Percentiles rank a stretch among this genome's conserved stretches.
These are phyloP conservation scores for Nylanderia fulva DNA, from an alignment of 1,140 invertebrate species.

Conservation along the genomic window DNA sequence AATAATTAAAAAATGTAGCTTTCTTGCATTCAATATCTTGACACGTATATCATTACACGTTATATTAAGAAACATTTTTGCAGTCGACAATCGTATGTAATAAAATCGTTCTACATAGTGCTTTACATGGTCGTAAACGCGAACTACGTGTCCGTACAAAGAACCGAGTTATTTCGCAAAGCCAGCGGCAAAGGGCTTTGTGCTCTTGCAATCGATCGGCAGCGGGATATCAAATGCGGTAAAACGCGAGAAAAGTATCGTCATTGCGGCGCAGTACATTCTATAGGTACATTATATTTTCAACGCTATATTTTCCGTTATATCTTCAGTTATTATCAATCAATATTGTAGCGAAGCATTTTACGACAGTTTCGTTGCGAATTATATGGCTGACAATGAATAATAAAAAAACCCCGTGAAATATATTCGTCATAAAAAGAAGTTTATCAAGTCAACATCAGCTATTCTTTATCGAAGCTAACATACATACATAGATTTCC, in stretches of 20 bases:
- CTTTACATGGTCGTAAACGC: neutral
- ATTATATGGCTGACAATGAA: neutral
- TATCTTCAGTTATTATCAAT: conserved; percentile 24
- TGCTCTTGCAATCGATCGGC: conserved; percentile 29
- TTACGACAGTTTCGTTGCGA: conserved; percentile 13
- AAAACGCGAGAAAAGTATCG: conserved; percentile 32
- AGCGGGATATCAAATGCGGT: neutral
- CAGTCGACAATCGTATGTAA: neutral
- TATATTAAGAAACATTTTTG: neutral
- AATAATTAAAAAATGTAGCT: neutral
- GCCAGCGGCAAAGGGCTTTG: conserved; percentile 10
- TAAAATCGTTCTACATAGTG: conserved; percentile 2
- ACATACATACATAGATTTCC: conserved; percentile 14
- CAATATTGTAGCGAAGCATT: conserved; percentile 30
- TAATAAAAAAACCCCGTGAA: conserved; percentile 44
- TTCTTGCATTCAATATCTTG: too few relatives aligned
- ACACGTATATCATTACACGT: too few relatives aligned
- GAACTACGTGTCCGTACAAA: conserved; percentile 7
- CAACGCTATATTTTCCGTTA: neutral
- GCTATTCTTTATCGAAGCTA: conserved; percentile 13
- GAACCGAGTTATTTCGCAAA: neutral
- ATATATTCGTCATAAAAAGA: conserved; percentile 32
- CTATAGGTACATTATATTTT: neutral
- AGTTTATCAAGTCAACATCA: conserved; percentile 6
- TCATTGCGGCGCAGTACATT: neutral